phyloP scores from a whole-genome alignment of 2,797 vertebrate species.

The Halcyon badia region DNA sequence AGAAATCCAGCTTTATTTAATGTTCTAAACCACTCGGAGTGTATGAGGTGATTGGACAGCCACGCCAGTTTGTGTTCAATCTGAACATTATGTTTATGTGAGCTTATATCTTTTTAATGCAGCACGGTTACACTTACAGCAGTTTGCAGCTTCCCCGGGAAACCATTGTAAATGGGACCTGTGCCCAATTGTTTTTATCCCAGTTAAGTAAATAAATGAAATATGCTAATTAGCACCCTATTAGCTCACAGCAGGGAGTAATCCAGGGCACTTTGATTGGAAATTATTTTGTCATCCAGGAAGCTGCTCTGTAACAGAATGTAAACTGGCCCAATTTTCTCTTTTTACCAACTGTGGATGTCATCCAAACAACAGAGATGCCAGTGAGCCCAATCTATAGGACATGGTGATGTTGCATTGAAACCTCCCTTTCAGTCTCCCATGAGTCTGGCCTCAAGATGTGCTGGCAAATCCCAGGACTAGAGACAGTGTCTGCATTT shows the following conservation, averaged over 20 bases:
- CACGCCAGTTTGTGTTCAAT: constrained; percentile 14
- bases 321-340: constrained; percentile 75
- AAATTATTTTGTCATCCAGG: constrained; percentile 84
- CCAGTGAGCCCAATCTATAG: constrained; percentile 24
- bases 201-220: constrained; percentile 86
- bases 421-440: constrained; percentile 40
- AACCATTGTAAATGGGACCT: constrained; percentile 80
- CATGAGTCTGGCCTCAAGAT: neutral
- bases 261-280: constrained; percentile 82
- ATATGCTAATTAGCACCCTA: constrained; percentile 87
- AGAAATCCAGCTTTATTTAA: constrained; percentile 61
- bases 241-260: constrained; percentile 85
- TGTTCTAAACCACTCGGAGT: constrained; percentile 47
- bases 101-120: constrained; percentile 65
- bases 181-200: constrained; percentile 81
- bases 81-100: constrained; percentile 32
- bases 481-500: constrained; percentile 30
- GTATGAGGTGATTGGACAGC: constrained; percentile 25
- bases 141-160: constrained; percentile 78
- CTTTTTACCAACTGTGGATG: constrained; percentile 63
- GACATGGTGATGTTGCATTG: neutral
- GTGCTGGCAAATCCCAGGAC: neutral
- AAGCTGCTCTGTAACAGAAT: constrained; percentile 81
- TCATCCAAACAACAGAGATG: constrained; percentile 65
- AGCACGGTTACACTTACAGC: constrained; percentile 55